A percentile compares a stretch with the other conserved stretches of the same genome.
Conservation (phyloP, 2,113 vertebrate genomes). For the Microtus ochrogaster region DNA sequence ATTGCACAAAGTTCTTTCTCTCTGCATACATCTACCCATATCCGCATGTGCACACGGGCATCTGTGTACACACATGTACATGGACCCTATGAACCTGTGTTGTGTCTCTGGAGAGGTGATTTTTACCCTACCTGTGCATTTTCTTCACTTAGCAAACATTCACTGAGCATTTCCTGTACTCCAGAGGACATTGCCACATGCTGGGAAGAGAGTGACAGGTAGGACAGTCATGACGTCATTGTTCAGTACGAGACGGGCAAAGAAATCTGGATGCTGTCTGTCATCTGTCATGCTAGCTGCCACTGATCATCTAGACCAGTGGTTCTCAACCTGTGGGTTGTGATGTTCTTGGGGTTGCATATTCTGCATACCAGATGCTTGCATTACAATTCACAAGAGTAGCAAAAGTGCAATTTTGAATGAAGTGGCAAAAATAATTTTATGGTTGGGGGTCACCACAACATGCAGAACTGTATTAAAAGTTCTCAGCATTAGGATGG, state of each 20-base stretch:
- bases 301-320: background rate
- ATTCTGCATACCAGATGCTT: background rate
- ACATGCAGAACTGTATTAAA: background rate
- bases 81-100: background rate
- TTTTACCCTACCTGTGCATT: background rate
- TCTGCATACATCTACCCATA: background rate
- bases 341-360: background rate
- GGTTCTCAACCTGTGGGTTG: background rate
- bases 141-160: background rate
- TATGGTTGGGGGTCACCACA: background rate
- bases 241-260: background rate
- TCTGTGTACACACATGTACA: rapidly evolving
- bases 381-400: background rate
- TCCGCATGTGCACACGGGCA: rapidly evolving
- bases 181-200: background rate
- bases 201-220: background rate
- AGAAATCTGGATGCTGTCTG: background rate
- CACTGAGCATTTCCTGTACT: background rate
- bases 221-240: background rate
- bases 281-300: background rate
- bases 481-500: background rate
- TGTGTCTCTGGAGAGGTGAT: background rate
- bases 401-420: background rate
- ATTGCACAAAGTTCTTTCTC: background rate
- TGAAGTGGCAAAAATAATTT: no score